These are phyloP conservation scores for Microplitis manilae DNA, from an alignment of 2,888 invertebrate species.

Conservation along the genomic window DNA sequence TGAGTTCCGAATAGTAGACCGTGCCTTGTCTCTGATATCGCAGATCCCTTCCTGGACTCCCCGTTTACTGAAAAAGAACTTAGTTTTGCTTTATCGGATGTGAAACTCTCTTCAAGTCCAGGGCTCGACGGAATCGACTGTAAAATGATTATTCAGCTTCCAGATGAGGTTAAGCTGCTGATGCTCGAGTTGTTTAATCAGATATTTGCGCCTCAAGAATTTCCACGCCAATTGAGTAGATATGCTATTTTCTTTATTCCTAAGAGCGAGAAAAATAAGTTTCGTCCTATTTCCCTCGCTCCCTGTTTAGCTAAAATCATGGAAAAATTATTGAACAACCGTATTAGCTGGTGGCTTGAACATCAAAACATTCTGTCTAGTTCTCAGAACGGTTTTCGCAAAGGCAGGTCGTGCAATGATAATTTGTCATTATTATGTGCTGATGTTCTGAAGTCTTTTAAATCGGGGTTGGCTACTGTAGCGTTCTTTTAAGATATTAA, in stretches of 20 bases:
- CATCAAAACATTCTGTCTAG: slow-evolving; percentile 10
- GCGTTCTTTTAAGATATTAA: too few relatives aligned
- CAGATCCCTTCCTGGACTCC: slow-evolving; percentile 3
- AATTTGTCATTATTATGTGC: too few relatives aligned
- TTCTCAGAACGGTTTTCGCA: slow-evolving; percentile 28
- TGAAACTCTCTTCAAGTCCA: slow-evolving; percentile 6
- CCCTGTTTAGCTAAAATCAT: slow-evolving; percentile 24
- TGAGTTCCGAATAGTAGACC: slow-evolving; percentile 16
- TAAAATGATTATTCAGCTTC: slow-evolving; percentile 13
- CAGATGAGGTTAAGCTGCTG: background rate
- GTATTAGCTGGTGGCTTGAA: slow-evolving; percentile 33
- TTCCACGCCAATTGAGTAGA: slow-evolving; percentile 27
- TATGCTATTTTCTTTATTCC: slow-evolving; percentile 34
- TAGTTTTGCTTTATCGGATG: background rate
- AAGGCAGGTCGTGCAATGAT: slow-evolving; percentile 21
- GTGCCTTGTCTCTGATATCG: background rate
- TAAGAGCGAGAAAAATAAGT: slow-evolving; percentile 12
- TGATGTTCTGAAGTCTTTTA: too few relatives aligned
- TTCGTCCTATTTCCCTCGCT: slow-evolving; percentile 32
- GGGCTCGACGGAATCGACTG: slow-evolving; percentile 30
- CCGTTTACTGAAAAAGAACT: slow-evolving; percentile 17
- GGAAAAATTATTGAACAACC: slow-evolving; percentile 25
- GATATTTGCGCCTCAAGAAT: background rate
- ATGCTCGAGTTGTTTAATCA: slow-evolving; percentile 14
- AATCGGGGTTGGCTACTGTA: too few relatives aligned